Evolutionary conservation across 2,888 invertebrate genomes (phyloP).

Genomic region (Morinoia aosen): DNA sequence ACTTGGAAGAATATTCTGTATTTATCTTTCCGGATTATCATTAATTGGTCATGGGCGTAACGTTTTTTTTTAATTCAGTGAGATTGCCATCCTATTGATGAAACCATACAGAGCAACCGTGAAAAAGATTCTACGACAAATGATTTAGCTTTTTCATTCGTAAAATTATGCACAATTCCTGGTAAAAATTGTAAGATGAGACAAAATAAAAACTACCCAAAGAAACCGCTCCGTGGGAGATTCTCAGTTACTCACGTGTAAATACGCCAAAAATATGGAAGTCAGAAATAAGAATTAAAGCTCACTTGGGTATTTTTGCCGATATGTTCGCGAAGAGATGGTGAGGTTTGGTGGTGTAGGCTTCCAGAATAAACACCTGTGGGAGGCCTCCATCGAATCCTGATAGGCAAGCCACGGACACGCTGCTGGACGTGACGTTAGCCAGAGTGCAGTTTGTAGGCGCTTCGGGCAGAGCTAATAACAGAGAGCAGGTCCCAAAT

Average conservation of each 20-base stretch:
- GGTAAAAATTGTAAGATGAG: background rate
- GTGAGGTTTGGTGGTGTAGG: constrained; percentile 66
- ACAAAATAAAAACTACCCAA: background rate
- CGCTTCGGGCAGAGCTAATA: constrained; percentile 69
- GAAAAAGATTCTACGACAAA: too few relatives aligned
- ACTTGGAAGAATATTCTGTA: too few relatives aligned
- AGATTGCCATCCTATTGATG: too few relatives aligned
- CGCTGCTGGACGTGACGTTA: constrained; percentile 69
- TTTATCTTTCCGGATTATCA: too few relatives aligned
- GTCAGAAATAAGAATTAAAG: background rate
- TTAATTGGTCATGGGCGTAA: too few relatives aligned
- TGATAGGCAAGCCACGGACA: constrained; percentile 69
- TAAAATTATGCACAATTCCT: too few relatives aligned
- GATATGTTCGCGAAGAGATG: constrained; percentile 59
- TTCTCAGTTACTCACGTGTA: background rate
- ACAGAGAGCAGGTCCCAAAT: background rate
- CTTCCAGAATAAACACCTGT: constrained; percentile 68
- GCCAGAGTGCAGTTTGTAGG: constrained; percentile 69
- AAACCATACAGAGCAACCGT: too few relatives aligned
- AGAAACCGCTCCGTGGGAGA: background rate
- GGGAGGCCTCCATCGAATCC: constrained; percentile 68
- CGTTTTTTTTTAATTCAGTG: too few relatives aligned
- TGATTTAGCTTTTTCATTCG: too few relatives aligned
- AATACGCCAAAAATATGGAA: background rate
- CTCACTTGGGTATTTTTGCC: constrained; percentile 20